Evolutionary conservation across 1,140 invertebrate genomes (phyloP).

Genomic region (Microplitis mediator): DNA sequence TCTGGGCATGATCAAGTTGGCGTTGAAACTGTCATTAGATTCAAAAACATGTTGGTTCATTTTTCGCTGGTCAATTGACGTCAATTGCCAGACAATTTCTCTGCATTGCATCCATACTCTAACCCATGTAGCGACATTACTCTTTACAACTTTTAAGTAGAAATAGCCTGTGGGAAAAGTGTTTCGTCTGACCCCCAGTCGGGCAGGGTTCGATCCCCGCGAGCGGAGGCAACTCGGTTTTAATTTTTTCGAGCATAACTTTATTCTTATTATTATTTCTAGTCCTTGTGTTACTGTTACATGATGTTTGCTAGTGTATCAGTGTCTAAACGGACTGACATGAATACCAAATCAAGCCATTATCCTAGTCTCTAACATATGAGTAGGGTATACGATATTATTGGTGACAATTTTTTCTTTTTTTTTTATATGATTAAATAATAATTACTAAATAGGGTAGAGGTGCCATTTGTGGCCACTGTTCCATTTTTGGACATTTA

Average conservation of each 20-base stretch:
- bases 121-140: too few species aligned
- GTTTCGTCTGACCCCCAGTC: background rate
- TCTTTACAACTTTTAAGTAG: too few species aligned
- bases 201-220: background rate
- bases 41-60: too few species aligned
- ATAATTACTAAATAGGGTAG: too few species aligned
- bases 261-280: background rate
- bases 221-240: background rate
- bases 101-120: too few species aligned
- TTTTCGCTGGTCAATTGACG: too few species aligned
- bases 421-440: background rate
- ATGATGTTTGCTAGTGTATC: background rate
- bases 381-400: background rate
- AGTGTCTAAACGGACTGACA: conserved; percentile 4
- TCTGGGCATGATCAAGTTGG: too few species aligned
- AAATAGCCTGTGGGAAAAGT: background rate
- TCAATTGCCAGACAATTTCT: too few species aligned
- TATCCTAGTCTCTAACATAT: background rate
- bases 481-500: too few species aligned
- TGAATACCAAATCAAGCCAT: background rate
- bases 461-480: too few species aligned
- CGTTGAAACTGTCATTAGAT: too few species aligned
- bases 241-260: background rate
- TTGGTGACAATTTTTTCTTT: background rate
- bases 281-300: conserved; percentile 13